Conservation (phyloP, 2,888 invertebrate species). For the Tipula lateralis region DNA sequence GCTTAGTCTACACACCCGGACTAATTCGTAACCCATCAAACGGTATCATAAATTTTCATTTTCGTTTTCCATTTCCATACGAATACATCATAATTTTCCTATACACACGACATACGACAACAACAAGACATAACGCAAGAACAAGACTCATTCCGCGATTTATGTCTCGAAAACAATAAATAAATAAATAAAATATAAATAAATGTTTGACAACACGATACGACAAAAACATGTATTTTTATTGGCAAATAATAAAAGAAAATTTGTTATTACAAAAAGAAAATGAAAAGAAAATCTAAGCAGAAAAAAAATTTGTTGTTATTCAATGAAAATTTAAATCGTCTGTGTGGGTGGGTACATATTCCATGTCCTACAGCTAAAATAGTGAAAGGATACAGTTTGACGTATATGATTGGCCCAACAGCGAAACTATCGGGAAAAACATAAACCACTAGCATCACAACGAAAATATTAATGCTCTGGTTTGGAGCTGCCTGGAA, state of each 20-base stretch:
- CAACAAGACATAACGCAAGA: background rate
- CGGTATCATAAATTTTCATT: background rate
- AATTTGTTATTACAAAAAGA: background rate
- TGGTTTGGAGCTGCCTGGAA: too few relatives aligned
- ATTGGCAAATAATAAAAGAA: background rate
- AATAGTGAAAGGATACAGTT: background rate
- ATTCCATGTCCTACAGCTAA: background rate
- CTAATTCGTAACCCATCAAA: background rate
- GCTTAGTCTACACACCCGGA: background rate
- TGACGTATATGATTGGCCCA: too few relatives aligned
- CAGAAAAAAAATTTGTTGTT: background rate
- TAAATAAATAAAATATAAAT: slow-evolving; percentile 2
- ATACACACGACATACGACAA: background rate
- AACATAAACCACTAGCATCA: too few relatives aligned
- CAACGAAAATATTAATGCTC: too few relatives aligned
- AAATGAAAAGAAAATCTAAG: background rate
- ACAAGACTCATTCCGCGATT: background rate
- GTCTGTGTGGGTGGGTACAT: background rate
- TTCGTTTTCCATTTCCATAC: background rate
- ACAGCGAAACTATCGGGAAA: too few relatives aligned
- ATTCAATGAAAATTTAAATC: background rate
- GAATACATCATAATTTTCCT: background rate
- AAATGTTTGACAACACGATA: slow-evolving; percentile 11
- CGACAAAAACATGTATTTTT: slow-evolving; percentile 1
- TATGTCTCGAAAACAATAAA: slow-evolving; percentile 11